Evolutionary conservation across 2,113 vertebrate genomes (phyloP).

Genomic region (Phalacrocorax brasilianus): DNA sequence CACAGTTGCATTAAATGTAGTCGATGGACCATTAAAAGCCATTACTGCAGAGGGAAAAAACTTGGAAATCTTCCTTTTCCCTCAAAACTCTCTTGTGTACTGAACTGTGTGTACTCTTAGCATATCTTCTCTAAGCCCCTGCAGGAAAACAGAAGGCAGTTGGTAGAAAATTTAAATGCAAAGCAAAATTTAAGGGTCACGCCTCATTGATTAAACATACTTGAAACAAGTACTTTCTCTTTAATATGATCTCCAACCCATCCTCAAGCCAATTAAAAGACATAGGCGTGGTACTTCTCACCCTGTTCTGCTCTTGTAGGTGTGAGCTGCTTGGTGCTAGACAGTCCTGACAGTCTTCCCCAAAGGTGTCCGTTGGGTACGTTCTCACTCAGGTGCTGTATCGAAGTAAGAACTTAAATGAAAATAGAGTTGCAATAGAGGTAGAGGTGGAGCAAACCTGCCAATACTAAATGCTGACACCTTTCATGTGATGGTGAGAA

Average conservation of each 20-base stretch:
- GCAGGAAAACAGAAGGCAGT: neutral
- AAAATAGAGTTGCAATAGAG: neutral
- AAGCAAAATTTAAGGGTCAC: neutral
- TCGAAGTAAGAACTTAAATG: neutral
- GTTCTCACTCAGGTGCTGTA: neutral
- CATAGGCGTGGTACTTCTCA: neutral
- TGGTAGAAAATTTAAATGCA: neutral
- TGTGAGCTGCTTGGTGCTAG: neutral
- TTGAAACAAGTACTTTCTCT: neutral
- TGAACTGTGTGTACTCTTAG: neutral
- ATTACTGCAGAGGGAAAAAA: neutral
- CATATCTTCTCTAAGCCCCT: neutral
- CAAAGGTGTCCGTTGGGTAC: neutral
- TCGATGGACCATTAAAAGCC: neutral
- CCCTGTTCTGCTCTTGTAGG: neutral
- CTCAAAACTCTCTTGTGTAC: neutral
- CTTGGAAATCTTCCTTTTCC: neutral
- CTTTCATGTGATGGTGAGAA: neutral
- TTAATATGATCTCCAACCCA: neutral
- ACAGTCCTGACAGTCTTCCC: neutral
- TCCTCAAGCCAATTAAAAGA: neutral
- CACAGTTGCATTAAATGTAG: neutral
- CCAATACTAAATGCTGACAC: neutral
- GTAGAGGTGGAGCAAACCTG: neutral
- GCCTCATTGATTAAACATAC: neutral